These are phyloP conservation scores for Pheucticus melanocephalus DNA, from an alignment of 2,113 vertebrate species.

Conservation along the genomic window DNA sequence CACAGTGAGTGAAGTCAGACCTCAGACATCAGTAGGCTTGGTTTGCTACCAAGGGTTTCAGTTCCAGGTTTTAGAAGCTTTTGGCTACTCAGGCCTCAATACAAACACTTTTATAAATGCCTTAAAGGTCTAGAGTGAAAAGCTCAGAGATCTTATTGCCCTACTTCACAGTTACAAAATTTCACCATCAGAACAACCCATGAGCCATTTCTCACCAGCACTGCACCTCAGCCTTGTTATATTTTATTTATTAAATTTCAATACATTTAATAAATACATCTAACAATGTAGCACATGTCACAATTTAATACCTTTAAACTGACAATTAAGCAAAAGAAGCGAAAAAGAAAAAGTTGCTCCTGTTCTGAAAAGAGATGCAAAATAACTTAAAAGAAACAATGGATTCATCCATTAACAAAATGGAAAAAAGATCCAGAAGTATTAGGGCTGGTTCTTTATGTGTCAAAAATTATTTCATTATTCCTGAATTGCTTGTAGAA, in stretches of 20 bases:
- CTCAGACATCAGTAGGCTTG: background rate
- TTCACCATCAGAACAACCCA: no score
- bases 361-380: background rate
- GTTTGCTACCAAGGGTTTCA: background rate
- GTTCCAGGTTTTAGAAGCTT: background rate
- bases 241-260: no score
- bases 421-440: background rate
- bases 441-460: no score
- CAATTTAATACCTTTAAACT: background rate
- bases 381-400: background rate
- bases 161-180: background rate
- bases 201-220: background rate
- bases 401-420: background rate
- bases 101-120: background rate
- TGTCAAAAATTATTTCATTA: background rate
- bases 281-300: background rate
- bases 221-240: fast-evolving
- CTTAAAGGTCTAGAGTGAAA: background rate
- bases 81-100: background rate
- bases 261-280: background rate
- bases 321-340: background rate
- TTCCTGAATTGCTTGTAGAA: background rate
- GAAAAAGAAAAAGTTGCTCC: background rate
- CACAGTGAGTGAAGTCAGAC: background rate
- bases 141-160: background rate